Conservation (phyloP, 2,113 vertebrate species). For the Brachionichthys hirsutus region DNA sequence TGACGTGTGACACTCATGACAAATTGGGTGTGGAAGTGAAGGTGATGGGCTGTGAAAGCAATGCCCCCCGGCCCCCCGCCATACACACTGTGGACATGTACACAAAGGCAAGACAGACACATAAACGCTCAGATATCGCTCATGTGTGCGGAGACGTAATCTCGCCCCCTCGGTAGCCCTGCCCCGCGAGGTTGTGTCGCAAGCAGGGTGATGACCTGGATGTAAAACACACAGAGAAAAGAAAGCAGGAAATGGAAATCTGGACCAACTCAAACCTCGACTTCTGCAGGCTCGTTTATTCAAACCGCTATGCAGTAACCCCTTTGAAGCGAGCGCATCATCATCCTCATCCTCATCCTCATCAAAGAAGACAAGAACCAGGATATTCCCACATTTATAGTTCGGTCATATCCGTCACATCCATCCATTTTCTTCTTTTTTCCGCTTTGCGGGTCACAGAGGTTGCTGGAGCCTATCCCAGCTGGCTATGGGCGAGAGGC, state of each 20-base stretch:
- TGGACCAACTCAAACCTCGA: constrained; percentile 77
- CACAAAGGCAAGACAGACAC: constrained; percentile 49
- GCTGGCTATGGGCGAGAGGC: too few species aligned
- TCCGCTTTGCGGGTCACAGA: too few species aligned
- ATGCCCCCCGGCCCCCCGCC: constrained; percentile 63
- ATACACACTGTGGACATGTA: constrained; percentile 59
- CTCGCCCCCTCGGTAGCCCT: constrained; percentile 52
- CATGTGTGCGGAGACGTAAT: constrained; percentile 25
- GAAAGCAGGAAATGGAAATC: constrained; percentile 83
- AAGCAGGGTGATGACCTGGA: constrained; percentile 79
- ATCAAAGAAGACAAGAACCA: constrained; percentile 12
- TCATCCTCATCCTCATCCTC: constrained; percentile 17
- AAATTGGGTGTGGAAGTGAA: constrained; percentile 86
- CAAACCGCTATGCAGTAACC: background rate
- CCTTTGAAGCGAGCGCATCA: constrained; percentile 17
- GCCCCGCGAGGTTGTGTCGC: constrained; percentile 78
- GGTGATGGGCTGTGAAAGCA: constrained; percentile 87
- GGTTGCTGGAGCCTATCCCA: too few species aligned
- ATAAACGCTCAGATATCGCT: constrained; percentile 44
- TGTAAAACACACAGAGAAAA: constrained; percentile 81
- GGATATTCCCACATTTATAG: constrained; percentile 22
- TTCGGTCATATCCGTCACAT: constrained; percentile 36
- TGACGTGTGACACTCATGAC: constrained; percentile 89
- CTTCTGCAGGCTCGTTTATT: constrained; percentile 20
- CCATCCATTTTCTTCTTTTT: too few species aligned